phyloP scores from a whole-genome alignment of 2,888 invertebrate genomes.

The Neoascia interrupta region DNA sequence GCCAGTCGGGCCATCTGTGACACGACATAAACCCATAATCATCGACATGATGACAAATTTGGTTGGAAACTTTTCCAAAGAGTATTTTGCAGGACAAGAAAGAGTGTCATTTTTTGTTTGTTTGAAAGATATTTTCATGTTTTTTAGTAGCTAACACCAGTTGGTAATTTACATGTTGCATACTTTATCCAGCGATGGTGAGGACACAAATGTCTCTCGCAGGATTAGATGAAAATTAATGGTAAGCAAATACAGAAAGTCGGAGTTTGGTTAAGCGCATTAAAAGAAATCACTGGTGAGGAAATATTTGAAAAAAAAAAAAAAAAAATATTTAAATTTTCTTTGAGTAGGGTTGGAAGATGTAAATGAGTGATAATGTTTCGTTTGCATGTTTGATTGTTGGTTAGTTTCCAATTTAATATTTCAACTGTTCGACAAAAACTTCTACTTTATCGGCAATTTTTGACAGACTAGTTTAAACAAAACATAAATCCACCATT shows the following conservation, averaged over 20 bases:
- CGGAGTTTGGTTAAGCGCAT: slow-evolving; percentile 16
- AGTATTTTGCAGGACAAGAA: neutral
- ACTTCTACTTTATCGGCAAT: no score
- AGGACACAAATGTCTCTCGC: neutral
- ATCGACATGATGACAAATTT: slow-evolving; percentile 67
- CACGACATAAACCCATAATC: slow-evolving; percentile 52
- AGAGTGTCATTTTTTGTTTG: slow-evolving; percentile 15
- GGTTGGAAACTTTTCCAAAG: slow-evolving; percentile 24
- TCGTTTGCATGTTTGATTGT: no score
- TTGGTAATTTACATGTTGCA: slow-evolving; percentile 54
- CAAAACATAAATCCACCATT: no score
- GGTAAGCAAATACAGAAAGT: slow-evolving; percentile 20
- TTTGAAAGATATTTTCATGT: slow-evolving; percentile 49
- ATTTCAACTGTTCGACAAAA: no score
- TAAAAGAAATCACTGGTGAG: no score
- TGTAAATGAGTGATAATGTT: no score
- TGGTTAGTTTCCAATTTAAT: no score
- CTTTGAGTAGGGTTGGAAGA: no score
- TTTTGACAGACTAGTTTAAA: no score
- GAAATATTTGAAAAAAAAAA: no score
- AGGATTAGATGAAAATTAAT: slow-evolving; percentile 35
- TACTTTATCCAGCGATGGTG: neutral
- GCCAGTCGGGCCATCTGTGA: slow-evolving; percentile 59
- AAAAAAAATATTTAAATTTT: no score
- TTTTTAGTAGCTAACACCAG: slow-evolving; percentile 43